Base-by-base conservation (phyloP, 2,797 vertebrate genomes). In the Alfaro cultratus region DNA sequence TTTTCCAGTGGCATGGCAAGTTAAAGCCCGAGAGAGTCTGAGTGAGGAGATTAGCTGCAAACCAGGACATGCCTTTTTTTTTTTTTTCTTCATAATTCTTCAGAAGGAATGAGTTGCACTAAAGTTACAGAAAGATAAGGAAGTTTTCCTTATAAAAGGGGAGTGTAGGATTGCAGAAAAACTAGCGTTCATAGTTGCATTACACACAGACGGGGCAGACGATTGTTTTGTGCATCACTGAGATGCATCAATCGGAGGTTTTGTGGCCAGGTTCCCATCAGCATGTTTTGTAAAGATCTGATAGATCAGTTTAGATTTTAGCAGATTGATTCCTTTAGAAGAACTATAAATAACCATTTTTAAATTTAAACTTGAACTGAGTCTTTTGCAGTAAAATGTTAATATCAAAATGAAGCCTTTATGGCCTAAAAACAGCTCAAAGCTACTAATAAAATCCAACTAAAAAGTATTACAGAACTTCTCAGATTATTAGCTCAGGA, bases 1-100 rank as follows among this genome's bases (percentile, higher is more conserved):
- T 85, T 55, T 53, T 79, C 68, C 57, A 13, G 45, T 80, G 29
- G 45, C 46, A 41, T 13, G 23, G 39, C 10, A 2, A n/a, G 29
- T 26, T 71, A 74, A 73, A 47, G n/a, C 4, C 45, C 7, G 5
- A 71, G 29, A 73, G 43, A 46, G 23, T 47, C 51, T 70, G 47
- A 46, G 31, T 41, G 29, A 51, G 29, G 31, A 41, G 26, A 45
- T 49, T 31, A 39, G 15, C 36, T 29, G 5, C 8, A 46, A 73
- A 78, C n/a, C 3, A 57, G 15, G 68, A 23, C 39, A 76, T 29
- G 4, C 47, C 68, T 73, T 26, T 23, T 43, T 49, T 45, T 45
- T 21, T 21, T 41, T 49, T 45, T 36, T 21, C 11, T 6, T 9
- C 16, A 55, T 34, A 6, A 18, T 43, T 9, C 68, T 75, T 75